Evolutionary conservation across 2,888 invertebrate species (phyloP), one percentile per base, ranked within the genome.

Genomic region (Sminthurides aquaticus): DNA sequence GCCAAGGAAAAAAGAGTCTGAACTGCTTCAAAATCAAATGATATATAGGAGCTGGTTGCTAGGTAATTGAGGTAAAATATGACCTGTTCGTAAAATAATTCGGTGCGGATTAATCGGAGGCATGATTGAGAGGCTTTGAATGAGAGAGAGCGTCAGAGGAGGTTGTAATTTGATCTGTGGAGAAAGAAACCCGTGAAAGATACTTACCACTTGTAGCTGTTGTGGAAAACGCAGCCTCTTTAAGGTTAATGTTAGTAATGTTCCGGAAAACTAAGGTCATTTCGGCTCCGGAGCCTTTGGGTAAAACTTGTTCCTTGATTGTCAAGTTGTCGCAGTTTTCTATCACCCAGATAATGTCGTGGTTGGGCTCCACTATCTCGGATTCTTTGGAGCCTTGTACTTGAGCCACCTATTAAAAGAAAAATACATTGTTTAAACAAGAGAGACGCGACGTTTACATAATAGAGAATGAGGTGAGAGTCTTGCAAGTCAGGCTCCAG

Each of bases 261-360:
- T 73, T 70, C 49, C 56, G 48, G 26, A 73, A 68, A 54, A 69
- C 64, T 52, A 71, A 58, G 29, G 63, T 62, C 28, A 73, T 68
- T 34, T 71, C 64, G 18, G 64, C 65, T 48, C 72, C 70, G n/a
- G 66, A 63, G 29, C 64, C 66, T n/a, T 63, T 43, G 22, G 65
- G 57, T 24, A 71, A 62, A 25, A 70, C 60, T 27, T 57, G 62
- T 5, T 20, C 48, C 48, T 62, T 49, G 48, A 69, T 57, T 29
- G 70, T 66, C 2, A 73, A 56, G 49, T 67, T 61, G 8, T 64
- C 60, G 55, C 73, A 73, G 18, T 67, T 56, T 59, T 71, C 69
- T 57, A 71, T 68, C 22, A 29, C 68, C 71, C 71, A 72, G 24
- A 49, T 64, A 61, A 62, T 66, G 20, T 65, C 62, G 18, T 68